Conservation (phyloP, 1,140 invertebrate genomes). For the Zaprionus tsacasi region DNA sequence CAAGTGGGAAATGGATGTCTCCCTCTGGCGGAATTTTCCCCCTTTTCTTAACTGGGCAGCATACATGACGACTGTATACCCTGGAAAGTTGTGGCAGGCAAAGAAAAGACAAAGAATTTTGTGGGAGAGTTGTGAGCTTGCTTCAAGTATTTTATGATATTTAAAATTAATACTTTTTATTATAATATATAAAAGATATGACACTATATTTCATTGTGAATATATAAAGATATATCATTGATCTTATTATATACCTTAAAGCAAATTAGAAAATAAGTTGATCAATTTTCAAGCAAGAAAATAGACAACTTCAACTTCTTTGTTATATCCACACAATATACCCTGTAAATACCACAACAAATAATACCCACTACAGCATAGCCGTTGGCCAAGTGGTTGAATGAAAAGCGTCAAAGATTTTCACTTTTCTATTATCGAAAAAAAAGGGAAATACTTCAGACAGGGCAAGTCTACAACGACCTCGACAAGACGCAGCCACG, state of each 20-base stretch:
- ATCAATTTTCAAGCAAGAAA: too few species aligned
- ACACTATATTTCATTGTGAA: too few species aligned
- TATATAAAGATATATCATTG: too few species aligned
- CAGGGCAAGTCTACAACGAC: neutral
- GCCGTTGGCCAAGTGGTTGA: constrained; percentile 21
- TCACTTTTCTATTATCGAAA: constrained; percentile 39
- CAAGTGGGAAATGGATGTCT: neutral
- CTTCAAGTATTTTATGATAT: too few species aligned
- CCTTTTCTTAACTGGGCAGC: neutral
- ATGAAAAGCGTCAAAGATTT: constrained; percentile 44
- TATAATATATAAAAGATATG: too few species aligned
- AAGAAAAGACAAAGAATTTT: neutral
- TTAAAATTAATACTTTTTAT: too few species aligned
- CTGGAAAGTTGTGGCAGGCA: neutral
- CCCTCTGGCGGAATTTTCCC: neutral
- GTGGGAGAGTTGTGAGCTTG: neutral
- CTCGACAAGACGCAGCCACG: neutral
- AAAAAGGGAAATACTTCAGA: constrained; percentile 29
- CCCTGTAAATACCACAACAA: neutral
- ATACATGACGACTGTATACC: neutral
- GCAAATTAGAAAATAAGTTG: too few species aligned
- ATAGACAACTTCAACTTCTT: too few species aligned
- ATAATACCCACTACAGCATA: neutral
- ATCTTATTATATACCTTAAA: too few species aligned
- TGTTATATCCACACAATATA: neutral